phyloP scores from a whole-genome alignment of 2,797 vertebrate genomes.

The Rhynchotus rufescens region DNA sequence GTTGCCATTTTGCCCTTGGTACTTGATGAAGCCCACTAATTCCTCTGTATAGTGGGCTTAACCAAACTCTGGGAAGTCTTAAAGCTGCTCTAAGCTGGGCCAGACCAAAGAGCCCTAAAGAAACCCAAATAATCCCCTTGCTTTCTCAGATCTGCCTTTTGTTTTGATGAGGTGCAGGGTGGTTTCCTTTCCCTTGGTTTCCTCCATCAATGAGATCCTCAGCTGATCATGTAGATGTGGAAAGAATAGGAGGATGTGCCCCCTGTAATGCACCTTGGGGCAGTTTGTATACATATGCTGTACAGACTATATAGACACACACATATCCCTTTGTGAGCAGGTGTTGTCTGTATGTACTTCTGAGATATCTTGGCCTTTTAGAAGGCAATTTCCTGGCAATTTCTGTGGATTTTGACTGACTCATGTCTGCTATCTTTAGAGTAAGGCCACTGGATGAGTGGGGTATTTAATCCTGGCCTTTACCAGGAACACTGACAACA shows the following conservation, averaged over 20 bases:
- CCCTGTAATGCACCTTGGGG: background rate
- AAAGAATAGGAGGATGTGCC: constrained; percentile 1
- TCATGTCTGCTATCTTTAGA: background rate
- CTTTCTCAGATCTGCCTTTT: background rate
- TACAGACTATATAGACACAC: background rate
- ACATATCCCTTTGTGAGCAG: background rate
- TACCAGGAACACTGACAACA: background rate
- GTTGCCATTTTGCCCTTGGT: background rate
- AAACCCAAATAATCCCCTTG: background rate
- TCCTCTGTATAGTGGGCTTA: background rate
- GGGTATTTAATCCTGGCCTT: background rate
- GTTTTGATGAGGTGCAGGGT: background rate
- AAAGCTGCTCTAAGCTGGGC: background rate
- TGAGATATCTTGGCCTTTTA: background rate
- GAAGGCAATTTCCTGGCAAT: background rate
- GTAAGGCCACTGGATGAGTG: background rate
- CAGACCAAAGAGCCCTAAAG: background rate
- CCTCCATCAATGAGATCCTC: fast-evolving
- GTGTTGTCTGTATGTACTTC: background rate
- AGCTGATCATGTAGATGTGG: background rate
- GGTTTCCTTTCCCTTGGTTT: background rate
- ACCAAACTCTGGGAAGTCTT: background rate
- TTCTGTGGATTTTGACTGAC: background rate
- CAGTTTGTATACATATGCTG: background rate
- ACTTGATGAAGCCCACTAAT: background rate